Evolutionary conservation across 2,888 invertebrate species (phyloP).

Genomic region (Philonicus albiceps): DNA sequence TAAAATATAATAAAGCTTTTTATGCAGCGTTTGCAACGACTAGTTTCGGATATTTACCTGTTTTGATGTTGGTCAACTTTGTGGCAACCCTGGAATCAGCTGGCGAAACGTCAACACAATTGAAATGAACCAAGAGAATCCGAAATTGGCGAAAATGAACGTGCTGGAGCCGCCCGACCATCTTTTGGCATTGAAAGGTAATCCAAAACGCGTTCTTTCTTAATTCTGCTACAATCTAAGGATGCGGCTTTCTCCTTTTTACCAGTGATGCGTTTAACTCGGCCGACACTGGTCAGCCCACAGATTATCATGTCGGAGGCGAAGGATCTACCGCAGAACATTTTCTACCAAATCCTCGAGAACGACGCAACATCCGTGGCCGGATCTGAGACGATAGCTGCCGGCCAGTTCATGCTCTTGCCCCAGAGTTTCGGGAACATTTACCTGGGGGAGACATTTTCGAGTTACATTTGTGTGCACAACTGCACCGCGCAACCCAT

Average conservation of each 20-base stretch:
- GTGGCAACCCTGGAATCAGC: background rate
- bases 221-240: background rate
- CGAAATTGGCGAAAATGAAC: conserved; percentile 53
- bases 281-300: conserved; percentile 86
- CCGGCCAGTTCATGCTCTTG: conserved; percentile 88
- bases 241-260: background rate
- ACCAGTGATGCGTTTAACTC: conserved; percentile 90
- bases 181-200: conserved; percentile 62
- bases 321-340: conserved; percentile 83
- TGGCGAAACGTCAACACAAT: background rate
- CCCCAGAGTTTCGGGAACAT: conserved; percentile 99
- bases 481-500: conserved; percentile 88
- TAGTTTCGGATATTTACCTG: too few relatives aligned
- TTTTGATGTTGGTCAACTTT: too few relatives aligned
- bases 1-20: too few relatives aligned
- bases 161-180: conserved; percentile 57
- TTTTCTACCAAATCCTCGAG: conserved; percentile 79
- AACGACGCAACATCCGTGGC: conserved; percentile 85
- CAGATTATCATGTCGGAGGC: conserved; percentile 84
- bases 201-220: background rate
- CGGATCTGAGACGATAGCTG: conserved; percentile 78
- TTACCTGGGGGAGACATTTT: conserved; percentile 97
- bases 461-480: conserved; percentile 96
- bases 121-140: background rate
- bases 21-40: too few relatives aligned